A percentile compares a stretch with the other conserved stretches of the same genome.
These are phyloP conservation scores for Cheiracanthium punctorium DNA, from an alignment of 2,888 invertebrate genomes.

Conservation along the genomic window DNA sequence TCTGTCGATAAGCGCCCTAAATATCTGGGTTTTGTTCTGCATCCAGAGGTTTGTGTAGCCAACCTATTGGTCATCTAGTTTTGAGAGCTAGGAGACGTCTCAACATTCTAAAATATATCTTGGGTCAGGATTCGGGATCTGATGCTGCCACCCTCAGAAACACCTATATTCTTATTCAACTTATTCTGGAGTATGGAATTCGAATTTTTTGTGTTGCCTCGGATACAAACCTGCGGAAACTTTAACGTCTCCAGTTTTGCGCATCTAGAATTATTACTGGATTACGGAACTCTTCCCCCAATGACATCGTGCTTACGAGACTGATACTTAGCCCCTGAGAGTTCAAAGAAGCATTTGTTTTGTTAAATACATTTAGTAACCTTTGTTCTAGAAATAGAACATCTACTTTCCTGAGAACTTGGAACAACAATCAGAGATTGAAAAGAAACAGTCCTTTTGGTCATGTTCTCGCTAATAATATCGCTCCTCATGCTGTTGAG, in stretches of 20 bases:
- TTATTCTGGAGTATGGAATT: not conserved
- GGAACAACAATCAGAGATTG: not conserved
- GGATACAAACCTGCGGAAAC: slow-evolving; percentile 9
- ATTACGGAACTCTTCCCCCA: not conserved
- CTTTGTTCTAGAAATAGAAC: not conserved
- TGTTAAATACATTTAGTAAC: not conserved
- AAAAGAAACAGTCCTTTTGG: not conserved
- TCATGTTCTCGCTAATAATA: not conserved
- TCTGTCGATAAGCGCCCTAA: not conserved
- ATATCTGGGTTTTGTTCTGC: no score
- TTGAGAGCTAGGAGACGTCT: slow-evolving; percentile 1
- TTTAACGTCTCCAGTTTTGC: not conserved
- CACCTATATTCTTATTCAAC: slow-evolving; percentile 7
- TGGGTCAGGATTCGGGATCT: not conserved
- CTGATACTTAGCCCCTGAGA: not conserved
- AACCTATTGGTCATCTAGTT: not conserved
- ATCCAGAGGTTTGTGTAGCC: not conserved
- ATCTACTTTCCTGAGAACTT: not conserved
- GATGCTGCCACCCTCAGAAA: slow-evolving; percentile 14
- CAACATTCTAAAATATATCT: slow-evolving; percentile 25
- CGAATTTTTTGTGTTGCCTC: slow-evolving; percentile 8
- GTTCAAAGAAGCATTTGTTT: not conserved
- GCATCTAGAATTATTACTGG: slow-evolving; percentile 30
- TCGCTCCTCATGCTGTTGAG: not conserved
- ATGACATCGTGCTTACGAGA: not conserved